Base-by-base conservation (phyloP, 2,797 vertebrate genomes). In the Urocyon cinereoargenteus region DNA sequence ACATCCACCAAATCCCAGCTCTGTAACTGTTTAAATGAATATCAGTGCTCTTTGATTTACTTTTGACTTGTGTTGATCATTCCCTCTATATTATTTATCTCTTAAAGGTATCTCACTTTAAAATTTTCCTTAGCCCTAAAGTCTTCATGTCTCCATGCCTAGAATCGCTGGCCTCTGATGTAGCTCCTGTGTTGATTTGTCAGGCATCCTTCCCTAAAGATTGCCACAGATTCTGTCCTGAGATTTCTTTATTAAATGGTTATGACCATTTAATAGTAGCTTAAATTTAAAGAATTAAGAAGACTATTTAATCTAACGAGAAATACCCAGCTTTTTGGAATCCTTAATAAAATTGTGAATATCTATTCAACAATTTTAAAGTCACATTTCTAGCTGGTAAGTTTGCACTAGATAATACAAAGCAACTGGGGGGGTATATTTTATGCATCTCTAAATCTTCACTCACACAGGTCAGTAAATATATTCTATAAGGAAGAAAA, bases 291-390 rank as follows among this genome's bases (percentile, higher is more conserved):
- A 77, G n/a, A 78, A 36, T 13, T 57, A 31, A 82, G 5, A 82
- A 96, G 82, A 66, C 0, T 4, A 73, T 85, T 21, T 49, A 64
- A 40, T 72, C 12, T 73, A 82, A 91, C 5, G 73, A 94, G 18
- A 94, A 83, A 26, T 62, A 59, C n/a, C 57, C 49, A 79, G 4
- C 4, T 66, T 92, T 13, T 81, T 36, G 7, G 13, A 94, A 81
- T 95, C 26, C 10, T 90, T 93, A 86, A 59, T 34, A 64, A 75
- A 88, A 93, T n/a, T 36, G 22, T n/a, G 49, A 31, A 70, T 28
- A 68, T 36, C 0, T 70, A 57, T n/a, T 92, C 15, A 83, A 59
- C 86, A 91, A 70, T 49, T 94, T 96, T 91, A 87, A 93, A 79
- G 49, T 19, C n/a, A 49, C 0, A 91, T 62, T 96, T 45, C n/a